Conservation (phyloP, 2,888 invertebrate species). For the Malachius bipustulatus region DNA sequence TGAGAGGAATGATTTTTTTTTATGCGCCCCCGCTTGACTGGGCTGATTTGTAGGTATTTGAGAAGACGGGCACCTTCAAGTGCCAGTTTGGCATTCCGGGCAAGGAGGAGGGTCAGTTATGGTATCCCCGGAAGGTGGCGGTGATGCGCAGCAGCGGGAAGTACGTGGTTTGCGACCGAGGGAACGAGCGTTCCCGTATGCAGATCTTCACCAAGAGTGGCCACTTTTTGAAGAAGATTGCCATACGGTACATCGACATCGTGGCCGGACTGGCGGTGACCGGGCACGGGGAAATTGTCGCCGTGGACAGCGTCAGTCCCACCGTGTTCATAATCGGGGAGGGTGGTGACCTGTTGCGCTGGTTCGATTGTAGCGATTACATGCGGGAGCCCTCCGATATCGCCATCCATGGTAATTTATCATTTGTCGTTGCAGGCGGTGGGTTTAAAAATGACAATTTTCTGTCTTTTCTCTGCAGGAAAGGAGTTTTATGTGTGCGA, state of each 20-base stretch:
- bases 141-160: constrained; percentile 78
- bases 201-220: constrained; percentile 95
- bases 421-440: no score
- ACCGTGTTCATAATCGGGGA: constrained; percentile 91
- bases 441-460: neutral
- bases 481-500: constrained; percentile 94
- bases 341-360: constrained; percentile 81
- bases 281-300: constrained; percentile 84
- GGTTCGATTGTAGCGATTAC: constrained; percentile 96
- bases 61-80: constrained; percentile 85
- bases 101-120: constrained; percentile 90
- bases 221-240: constrained; percentile 91
- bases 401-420: constrained; percentile 75
- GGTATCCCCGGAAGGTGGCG: constrained; percentile 95
- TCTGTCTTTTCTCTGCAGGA: constrained; percentile 42
- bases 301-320: constrained; percentile 94
- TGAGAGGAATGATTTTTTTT: constrained; percentile 27
- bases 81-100: constrained; percentile 92
- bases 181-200: constrained; percentile 92
- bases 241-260: constrained; percentile 77
- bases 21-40: neutral
- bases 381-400: constrained; percentile 98
- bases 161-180: constrained; percentile 95
- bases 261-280: constrained; percentile 93
- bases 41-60: constrained; percentile 60